Base-by-base conservation (phyloP, 1,140 invertebrate genomes). In the Drosophila mauritiana region DNA sequence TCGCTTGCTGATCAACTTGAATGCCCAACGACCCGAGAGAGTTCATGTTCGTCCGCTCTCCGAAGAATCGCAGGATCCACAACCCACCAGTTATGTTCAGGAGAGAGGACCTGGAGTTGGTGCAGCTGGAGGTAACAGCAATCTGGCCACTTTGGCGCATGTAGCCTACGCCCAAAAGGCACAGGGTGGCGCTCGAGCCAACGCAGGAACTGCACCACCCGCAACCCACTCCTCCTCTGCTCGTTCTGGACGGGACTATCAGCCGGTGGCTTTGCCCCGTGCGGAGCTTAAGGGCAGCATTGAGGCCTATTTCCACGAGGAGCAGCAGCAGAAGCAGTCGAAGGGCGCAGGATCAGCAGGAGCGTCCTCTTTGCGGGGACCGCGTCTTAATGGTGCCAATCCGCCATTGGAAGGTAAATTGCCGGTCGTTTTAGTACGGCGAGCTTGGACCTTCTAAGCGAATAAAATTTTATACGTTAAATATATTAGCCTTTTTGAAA, bases 231-330 rank as follows among this genome's bases (percentile, higher is more conserved):
- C 72, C 1, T 8, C 25, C 11, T 45, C 25, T 20, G 42, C 59
- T 15, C 88, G 80, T 22, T 55, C 82, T 25, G 65, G 58, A 13
- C 48, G 90, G 0, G 91, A 92, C 25, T 92, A 93, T 58, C 91
- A 88, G 88, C 93, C 92, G 46, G 93, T 95, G 2, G 94, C 95
- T 0, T 93, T 96, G 65, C 95, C 95, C 1, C 92, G 95, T 27
- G 95, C 95, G 10, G 95, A 96, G 65, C 95, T 96, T 46, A 96
- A 96, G 91, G 95, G 95, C 55, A 96, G 95, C 78, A 95, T 95
- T 62, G 95, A 96, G 77, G 95, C 95, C 7, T 96, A 95, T 73
- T 96, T 96, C 78, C 92, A 93, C 56, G 95, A 96, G 69, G 90
- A 93, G 68, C 83, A 92, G 46, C 85, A 78, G 31, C 73, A 80